Base-by-base conservation (phyloP, 2,888 invertebrate genomes). In the Sipunculus nudus region DNA sequence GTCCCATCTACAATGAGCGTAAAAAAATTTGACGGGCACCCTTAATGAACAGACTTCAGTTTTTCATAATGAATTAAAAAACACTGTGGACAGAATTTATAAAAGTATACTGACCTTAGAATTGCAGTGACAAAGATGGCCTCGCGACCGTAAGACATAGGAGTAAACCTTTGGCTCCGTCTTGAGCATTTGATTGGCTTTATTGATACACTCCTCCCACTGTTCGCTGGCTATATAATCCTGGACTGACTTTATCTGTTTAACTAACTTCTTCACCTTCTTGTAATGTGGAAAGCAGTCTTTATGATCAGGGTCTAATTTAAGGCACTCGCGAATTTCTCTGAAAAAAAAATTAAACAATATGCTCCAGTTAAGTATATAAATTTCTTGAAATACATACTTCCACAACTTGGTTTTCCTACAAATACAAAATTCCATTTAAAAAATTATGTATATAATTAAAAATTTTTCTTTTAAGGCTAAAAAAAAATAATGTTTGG, bases 261-360 rank as follows among this genome's bases (percentile, higher is more conserved):
- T 95, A 69, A 92, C 93, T 16, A 99, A 88, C 81, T 96, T 96
- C 82, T 96, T 96, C 23, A 98, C 87, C 81, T 92, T 93, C 84
- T 98, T 99, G 86, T 99, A 99, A 78, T 96, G 91, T 23, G 92
- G 90, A 84, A 96, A 96, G 84, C 98, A 99, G 75, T 91, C 88
- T 85, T 95, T 94, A 85, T 99, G 96, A 75, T 99, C 99, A 0
- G 97, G 97, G 84, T 99, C 98, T 41, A 97, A 86, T 81, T 93
- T 96, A 21, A 99, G 87, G 83, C 99, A 99, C 83, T 99, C 97
- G 23, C 99, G 90, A 68, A 99, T 91, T 85, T 97, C 94, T 85
- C 89, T 89, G 79, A 35, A 79, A 77, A 45, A 49, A 43, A 59
- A 55, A 63, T 45, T 39, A 35, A 38, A 21, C 47, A 47, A 10